A percentile compares a stretch with the other conserved stretches of the same genome.
Conservation (phyloP, 2,888 invertebrate species). For the Melieria omissa region DNA sequence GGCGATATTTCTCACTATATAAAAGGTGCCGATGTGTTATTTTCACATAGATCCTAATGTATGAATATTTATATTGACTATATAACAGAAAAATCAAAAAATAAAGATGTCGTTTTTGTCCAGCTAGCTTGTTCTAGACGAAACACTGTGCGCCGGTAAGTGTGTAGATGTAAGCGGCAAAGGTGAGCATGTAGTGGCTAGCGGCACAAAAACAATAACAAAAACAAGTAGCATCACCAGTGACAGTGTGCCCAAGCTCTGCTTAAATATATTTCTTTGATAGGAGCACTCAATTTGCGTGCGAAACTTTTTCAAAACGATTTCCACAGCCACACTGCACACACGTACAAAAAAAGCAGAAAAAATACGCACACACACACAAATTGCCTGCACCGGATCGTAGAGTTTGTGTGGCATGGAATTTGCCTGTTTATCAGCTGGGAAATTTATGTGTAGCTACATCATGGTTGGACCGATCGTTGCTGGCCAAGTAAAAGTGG, state of each 20-base stretch:
- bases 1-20: too few species aligned
- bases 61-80: too few species aligned
- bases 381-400: not conserved
- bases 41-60: too few species aligned
- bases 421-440: constrained; percentile 31
- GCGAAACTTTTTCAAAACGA: constrained; percentile 21
- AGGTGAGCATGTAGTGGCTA: constrained; percentile 14
- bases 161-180: not conserved
- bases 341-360: not conserved
- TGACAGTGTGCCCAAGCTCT: not conserved
- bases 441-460: constrained; percentile 15
- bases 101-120: too few species aligned
- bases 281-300: constrained; percentile 29
- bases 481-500: too few species aligned
- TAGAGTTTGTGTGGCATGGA: constrained; percentile 18
- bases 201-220: not conserved
- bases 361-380: not conserved
- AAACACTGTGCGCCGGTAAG: not conserved
- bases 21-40: too few species aligned
- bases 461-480: not conserved
- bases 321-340: constrained; percentile 11
- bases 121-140: too few species aligned
- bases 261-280: constrained; percentile 29
- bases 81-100: too few species aligned
- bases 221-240: constrained; percentile 15